A percentile compares a stretch with the other conserved stretches of the same genome.
phyloP scores from a whole-genome alignment of 2,888 invertebrate species.

The Aleiodes testaceus region DNA sequence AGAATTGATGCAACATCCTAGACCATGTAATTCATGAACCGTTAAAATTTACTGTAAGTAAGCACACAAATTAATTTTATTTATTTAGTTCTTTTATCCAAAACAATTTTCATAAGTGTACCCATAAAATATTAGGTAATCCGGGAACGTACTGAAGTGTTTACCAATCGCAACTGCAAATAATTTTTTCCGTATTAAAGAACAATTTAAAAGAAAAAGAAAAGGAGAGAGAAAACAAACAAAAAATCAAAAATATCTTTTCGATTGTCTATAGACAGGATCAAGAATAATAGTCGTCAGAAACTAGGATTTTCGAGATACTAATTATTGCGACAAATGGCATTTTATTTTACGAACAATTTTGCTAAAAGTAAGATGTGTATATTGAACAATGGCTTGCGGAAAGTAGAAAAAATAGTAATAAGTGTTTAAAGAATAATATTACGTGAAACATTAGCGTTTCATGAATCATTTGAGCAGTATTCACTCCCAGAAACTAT shows the following conservation, averaged over 20 bases:
- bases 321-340: neutral
- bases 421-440: neutral
- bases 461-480: slow-evolving; percentile 43
- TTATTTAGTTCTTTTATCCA: neutral
- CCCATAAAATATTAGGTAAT: neutral
- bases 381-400: neutral
- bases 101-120: neutral
- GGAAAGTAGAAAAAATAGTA: neutral
- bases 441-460: slow-evolving; percentile 22
- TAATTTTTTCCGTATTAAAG: neutral
- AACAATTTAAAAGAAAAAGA: neutral
- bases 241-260: no score
- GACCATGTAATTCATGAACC: slow-evolving; percentile 26
- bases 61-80: slow-evolving; percentile 22
- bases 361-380: neutral
- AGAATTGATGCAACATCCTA: slow-evolving; percentile 32
- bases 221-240: no score
- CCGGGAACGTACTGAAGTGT: neutral
- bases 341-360: neutral
- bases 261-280: no score
- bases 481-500: neutral
- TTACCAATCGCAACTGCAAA: no score
- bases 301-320: neutral
- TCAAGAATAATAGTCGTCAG: no score
- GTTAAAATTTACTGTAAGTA: slow-evolving; percentile 27